Conservation (phyloP, 1,140 invertebrate species). For the Heliconius congener region DNA sequence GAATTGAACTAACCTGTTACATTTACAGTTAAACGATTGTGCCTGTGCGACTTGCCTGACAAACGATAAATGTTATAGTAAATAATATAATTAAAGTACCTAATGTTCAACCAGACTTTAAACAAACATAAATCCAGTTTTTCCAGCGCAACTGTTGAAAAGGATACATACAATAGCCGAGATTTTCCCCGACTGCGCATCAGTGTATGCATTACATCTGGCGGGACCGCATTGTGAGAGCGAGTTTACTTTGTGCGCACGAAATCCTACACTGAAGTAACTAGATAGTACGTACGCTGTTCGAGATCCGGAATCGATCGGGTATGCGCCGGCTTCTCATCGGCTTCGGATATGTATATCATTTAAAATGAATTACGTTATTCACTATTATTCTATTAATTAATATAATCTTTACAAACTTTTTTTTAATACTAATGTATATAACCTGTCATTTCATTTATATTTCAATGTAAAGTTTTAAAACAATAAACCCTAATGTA, state of each 20-base stretch:
- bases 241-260: conserved; percentile 61
- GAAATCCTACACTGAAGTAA: conserved; percentile 68
- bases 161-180: conserved; percentile 19
- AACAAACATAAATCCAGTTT: conserved; percentile 11
- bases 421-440: neutral
- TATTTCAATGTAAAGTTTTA: too few species aligned
- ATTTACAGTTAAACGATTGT: too few species aligned
- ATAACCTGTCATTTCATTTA: too few species aligned
- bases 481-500: too few species aligned
- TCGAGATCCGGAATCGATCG: conserved; percentile 59
- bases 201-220: conserved; percentile 63
- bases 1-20: too few species aligned
- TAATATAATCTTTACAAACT: neutral
- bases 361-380: neutral
- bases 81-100: neutral
- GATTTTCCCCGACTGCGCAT: conserved; percentile 42
- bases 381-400: neutral
- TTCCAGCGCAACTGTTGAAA: neutral
- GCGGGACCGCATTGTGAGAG: conserved; percentile 50
- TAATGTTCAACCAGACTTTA: neutral
- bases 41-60: too few species aligned
- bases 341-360: neutral
- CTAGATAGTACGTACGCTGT: conserved; percentile 47
- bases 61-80: neutral
- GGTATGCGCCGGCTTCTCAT: conserved; percentile 45